Base-by-base conservation (phyloP, 2,888 invertebrate genomes). In the Eupsilia transversa region DNA sequence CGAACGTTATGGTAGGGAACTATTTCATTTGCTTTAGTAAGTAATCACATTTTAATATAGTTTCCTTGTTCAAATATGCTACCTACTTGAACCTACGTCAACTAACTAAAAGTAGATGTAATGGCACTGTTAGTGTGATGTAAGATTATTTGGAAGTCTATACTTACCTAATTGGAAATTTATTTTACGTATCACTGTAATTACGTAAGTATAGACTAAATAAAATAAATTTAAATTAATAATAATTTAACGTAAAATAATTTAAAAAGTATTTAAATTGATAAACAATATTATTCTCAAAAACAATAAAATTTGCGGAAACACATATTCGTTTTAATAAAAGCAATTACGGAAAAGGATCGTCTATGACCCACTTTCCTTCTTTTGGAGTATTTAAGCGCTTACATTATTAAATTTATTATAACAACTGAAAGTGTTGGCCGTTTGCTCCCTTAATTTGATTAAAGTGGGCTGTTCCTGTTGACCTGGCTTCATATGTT, bases 361-460 rank as follows among this genome's bases (percentile, higher is more conserved):
- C 56, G 60, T 79, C 74, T 74, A 63, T 86, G 79, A 85, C 84
- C 83, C 77, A 87, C 69, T 87, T 86, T 79, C 35, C 9, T 57
- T 46, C 46, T 9, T 23, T 46, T 41, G 41, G 30, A 76, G 72
- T 83, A 81, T 85, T 83, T 80, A 77, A 80, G 74, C 23, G 71
- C 72, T 79, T 81, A 78, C 77, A 83, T 87, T 86, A 85, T 86
- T 86, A 86, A 87, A 87, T 89, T 85, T 81, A 84, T 66, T 76
- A 78, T 79, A 79, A 79, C 71, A 84, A 76, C 75, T 81, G 80
- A 84, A 88, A 85, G 76, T 74, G 80, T 78, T 82, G 66, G 59
- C 68, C 54, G 80, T 84, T 84, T 84, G 77, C 79, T 77, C 69
- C 75, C 70, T 85, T 86, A 82, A 86, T 87, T 86, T 86, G 86